phyloP scores from a whole-genome alignment of 2,113 vertebrate genomes.

The Ailurus styani region DNA sequence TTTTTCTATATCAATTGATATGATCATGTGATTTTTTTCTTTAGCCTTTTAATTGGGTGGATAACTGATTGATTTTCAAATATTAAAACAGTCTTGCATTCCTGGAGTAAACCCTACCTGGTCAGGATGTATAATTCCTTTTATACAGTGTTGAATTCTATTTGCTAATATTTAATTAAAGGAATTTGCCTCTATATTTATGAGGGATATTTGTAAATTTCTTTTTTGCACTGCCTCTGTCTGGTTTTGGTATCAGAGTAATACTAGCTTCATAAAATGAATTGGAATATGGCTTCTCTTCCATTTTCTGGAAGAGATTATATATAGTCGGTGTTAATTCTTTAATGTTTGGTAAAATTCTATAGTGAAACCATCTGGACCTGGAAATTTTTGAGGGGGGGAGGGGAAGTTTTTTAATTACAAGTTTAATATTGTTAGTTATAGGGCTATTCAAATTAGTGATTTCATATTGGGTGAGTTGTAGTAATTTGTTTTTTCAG shows the following conservation, averaged over 20 bases:
- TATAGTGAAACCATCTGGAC: not conserved
- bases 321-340: not conserved
- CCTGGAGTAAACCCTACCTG: not conserved
- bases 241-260: not conserved
- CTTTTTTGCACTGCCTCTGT: not conserved
- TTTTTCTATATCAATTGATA: not conserved
- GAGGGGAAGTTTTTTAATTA: not conserved
- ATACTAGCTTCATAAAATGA: not conserved
- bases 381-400: not conserved
- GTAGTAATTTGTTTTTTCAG: not conserved
- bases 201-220: not conserved
- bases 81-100: not conserved
- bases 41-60: not conserved
- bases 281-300: not conserved
- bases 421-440: not conserved
- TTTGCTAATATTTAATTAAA: not conserved
- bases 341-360: not conserved
- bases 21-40: not conserved
- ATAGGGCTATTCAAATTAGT: not conserved
- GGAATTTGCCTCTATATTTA: not conserved
- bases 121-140: not conserved
- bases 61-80: not conserved
- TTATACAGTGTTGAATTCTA: not conserved
- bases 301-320: not conserved
- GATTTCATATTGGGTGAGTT: not conserved